phyloP scores from a whole-genome alignment of 1,140 invertebrate species.

The Mercenaria mercenaria region DNA sequence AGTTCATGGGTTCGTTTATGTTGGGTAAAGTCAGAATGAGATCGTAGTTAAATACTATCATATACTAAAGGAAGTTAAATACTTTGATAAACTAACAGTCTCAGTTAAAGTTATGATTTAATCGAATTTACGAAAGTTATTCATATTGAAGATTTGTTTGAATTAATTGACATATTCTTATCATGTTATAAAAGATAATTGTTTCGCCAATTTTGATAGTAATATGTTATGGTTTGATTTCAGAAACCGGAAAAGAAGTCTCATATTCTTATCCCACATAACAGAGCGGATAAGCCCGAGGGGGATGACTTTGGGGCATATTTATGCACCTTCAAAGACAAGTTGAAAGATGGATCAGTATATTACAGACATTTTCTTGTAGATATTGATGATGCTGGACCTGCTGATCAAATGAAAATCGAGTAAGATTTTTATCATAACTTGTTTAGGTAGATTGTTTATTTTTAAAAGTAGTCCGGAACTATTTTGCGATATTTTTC shows the following conservation, averaged over 20 bases:
- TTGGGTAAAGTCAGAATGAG: too few relatives aligned
- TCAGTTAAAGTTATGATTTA: too few relatives aligned
- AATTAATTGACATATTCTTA: too few relatives aligned
- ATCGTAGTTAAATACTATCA: too few relatives aligned
- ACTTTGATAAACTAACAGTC: too few relatives aligned
- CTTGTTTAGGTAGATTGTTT: not conserved
- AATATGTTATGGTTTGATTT: too few relatives aligned
- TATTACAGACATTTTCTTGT: not conserved
- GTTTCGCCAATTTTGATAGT: too few relatives aligned
- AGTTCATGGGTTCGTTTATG: too few relatives aligned
- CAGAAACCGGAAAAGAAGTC: not conserved
- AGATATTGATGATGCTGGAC: not conserved
- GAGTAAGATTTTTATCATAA: not conserved
- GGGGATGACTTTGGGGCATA: not conserved
- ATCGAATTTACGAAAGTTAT: too few relatives aligned
- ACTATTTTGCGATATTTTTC: not conserved
- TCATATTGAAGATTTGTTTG: too few relatives aligned
- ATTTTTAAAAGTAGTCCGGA: not conserved
- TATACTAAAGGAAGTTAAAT: too few relatives aligned
- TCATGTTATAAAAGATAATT: too few relatives aligned
- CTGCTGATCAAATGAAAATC: not conserved
- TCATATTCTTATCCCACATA: not conserved
- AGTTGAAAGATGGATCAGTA: not conserved
- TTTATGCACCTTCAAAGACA: not conserved
- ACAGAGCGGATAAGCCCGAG: not conserved